A percentile compares a stretch with the other conserved stretches of the same genome.
These are phyloP conservation scores for Cygnus buccinator DNA, from an alignment of 2,113 vertebrate species.

Conservation along the genomic window DNA sequence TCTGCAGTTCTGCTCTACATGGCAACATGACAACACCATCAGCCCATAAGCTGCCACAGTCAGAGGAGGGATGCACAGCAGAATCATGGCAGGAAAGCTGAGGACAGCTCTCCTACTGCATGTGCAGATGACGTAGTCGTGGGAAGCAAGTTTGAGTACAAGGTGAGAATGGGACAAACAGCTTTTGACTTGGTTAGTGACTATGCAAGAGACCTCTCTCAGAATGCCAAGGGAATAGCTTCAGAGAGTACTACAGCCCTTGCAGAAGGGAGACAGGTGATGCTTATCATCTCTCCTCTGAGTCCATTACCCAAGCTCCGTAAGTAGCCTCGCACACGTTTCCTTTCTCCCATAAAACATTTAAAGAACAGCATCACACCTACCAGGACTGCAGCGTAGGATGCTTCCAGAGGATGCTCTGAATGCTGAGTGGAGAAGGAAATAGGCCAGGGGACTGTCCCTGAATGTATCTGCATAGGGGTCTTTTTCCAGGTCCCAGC, in stretches of 20 bases:
- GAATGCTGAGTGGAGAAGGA: not conserved
- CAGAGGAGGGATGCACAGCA: not conserved
- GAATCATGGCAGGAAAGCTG: not conserved
- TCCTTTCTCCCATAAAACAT: not conserved
- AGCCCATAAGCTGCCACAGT: not conserved
- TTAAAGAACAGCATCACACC: not conserved
- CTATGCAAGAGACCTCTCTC: not conserved
- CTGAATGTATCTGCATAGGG: rapidly evolving
- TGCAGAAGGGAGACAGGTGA: not conserved
- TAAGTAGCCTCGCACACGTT: not conserved
- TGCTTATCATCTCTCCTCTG: not conserved
- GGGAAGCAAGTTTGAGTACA: not conserved
- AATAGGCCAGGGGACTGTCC: not conserved
- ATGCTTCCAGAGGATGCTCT: not conserved
- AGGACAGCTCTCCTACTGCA: not conserved
- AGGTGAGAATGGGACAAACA: not conserved
- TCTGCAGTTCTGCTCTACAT: not conserved
- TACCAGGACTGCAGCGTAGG: rapidly evolving
- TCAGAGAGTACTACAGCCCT: not conserved
- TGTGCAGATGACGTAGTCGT: rapidly evolving
- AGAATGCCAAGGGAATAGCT: not conserved
- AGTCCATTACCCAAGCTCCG: not conserved
- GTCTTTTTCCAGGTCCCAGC: not conserved
- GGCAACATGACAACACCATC: not conserved
- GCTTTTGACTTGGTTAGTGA: not conserved